phyloP scores from a whole-genome alignment of 1,140 invertebrate genomes.

The Agrypnia vestita region DNA sequence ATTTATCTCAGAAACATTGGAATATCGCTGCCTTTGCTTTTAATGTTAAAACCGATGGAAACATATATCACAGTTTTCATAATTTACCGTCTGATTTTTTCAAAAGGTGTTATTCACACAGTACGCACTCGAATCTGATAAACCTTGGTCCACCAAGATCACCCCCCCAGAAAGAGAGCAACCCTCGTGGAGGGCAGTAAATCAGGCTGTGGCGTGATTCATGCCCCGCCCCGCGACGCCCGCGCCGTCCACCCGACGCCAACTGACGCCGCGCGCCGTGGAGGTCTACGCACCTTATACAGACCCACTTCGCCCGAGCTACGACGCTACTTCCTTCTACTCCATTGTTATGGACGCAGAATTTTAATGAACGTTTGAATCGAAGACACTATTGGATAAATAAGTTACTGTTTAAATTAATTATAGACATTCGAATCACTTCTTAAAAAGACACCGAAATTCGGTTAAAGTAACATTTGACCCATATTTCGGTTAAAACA shows the following conservation, averaged over 20 bases:
- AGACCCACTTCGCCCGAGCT: background rate
- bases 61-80: too few relatives aligned
- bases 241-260: background rate
- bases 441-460: too few relatives aligned
- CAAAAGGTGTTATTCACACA: too few relatives aligned
- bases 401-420: background rate
- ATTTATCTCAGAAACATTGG: too few relatives aligned
- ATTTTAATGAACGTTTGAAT: constrained; percentile 11
- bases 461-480: too few relatives aligned
- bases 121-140: too few relatives aligned
- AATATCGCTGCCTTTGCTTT: too few relatives aligned
- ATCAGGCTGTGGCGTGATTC: constrained; percentile 61
- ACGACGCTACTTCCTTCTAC: background rate
- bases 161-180: constrained; percentile 43
- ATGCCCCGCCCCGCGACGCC: constrained; percentile 46
- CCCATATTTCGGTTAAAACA: too few relatives aligned
- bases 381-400: background rate
- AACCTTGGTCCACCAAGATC: constrained; percentile 38
- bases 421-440: background rate
- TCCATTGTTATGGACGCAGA: constrained; percentile 10
- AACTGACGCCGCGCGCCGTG: constrained; percentile 9
- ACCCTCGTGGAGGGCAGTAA: constrained; percentile 52
- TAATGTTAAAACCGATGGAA: too few relatives aligned
- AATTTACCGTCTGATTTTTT: too few relatives aligned
- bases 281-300: constrained; percentile 29